These are phyloP conservation scores for Phataginus tetradactyla DNA, from an alignment of 2,797 vertebrate genomes.

Conservation along the genomic window DNA sequence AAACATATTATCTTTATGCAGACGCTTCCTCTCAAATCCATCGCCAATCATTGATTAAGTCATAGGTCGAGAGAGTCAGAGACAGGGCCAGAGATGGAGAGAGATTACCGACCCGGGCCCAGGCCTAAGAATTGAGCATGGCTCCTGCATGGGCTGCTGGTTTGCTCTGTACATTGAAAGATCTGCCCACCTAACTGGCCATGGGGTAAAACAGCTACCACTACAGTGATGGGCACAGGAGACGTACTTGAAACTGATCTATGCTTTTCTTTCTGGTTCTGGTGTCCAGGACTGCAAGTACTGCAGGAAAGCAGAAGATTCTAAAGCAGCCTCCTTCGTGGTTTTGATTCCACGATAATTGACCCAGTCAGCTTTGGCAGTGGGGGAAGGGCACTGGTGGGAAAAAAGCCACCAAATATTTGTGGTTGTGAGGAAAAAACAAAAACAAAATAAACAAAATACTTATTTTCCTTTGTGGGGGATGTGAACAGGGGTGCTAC, in stretches of 20 bases:
- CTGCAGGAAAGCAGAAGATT: background rate
- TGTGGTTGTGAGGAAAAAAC: background rate
- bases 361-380: background rate
- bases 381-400: background rate
- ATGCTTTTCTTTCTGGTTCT: background rate
- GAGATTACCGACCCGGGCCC: background rate
- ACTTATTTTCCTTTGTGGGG: background rate
- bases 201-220: background rate
- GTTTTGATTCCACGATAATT: background rate
- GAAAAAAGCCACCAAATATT: background rate
- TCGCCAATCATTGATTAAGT: constrained; percentile 25
- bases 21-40: background rate
- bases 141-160: background rate
- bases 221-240: background rate
- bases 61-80: background rate
- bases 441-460: background rate
- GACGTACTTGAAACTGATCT: background rate
- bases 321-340: background rate
- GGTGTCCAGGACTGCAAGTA: background rate
- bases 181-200: background rate
- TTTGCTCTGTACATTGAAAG: background rate
- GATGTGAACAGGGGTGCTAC: too few relatives aligned
- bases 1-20: constrained; percentile 17
- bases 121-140: background rate
- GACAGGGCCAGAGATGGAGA: background rate